A percentile compares a stretch with the other conserved stretches of the same genome.
These are phyloP conservation scores for Desmophyllum pertusum DNA, from an alignment of 92 coral and sea anemone genomes.

Conservation along the genomic window DNA sequence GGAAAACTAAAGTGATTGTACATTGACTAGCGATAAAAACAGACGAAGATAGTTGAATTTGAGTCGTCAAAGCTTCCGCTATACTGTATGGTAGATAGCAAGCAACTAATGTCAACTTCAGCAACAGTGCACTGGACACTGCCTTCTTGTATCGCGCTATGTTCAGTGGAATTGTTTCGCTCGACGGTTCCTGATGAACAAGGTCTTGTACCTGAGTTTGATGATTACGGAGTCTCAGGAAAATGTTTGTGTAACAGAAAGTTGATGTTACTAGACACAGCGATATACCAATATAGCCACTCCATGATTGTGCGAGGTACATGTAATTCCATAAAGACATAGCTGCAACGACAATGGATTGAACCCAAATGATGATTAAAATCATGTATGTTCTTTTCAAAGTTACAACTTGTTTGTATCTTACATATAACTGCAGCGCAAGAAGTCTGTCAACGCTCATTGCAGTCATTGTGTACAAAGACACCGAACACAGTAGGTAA, in stretches of 20 bases:
- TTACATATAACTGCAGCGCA: background rate
- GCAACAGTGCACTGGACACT: conserved; percentile 11
- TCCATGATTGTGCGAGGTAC: background rate
- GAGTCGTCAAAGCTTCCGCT: background rate
- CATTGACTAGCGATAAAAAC: background rate
- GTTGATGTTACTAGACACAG: background rate
- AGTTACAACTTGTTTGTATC: conserved; percentile 29
- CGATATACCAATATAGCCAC: background rate
- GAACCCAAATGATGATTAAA: background rate
- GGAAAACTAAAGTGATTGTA: conserved; percentile 3
- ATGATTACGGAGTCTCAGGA: background rate
- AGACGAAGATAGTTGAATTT: background rate
- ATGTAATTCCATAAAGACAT: background rate
- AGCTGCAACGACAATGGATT: background rate
- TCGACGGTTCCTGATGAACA: background rate
- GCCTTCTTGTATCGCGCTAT: no score
- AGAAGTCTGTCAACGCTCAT: conserved; percentile 33
- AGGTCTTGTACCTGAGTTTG: background rate
- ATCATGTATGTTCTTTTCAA: background rate
- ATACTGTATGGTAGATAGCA: conserved; percentile 20
- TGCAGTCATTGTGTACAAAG: conserved; percentile 24
- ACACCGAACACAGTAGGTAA: no score
- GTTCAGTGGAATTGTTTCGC: no score
- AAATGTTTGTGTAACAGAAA: conserved; percentile 13
- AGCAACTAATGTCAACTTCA: conserved; percentile 12